These are phyloP conservation scores for Galaxea fascicularis DNA, from an alignment of 92 coral and sea anemone genomes.

Conservation along the genomic window DNA sequence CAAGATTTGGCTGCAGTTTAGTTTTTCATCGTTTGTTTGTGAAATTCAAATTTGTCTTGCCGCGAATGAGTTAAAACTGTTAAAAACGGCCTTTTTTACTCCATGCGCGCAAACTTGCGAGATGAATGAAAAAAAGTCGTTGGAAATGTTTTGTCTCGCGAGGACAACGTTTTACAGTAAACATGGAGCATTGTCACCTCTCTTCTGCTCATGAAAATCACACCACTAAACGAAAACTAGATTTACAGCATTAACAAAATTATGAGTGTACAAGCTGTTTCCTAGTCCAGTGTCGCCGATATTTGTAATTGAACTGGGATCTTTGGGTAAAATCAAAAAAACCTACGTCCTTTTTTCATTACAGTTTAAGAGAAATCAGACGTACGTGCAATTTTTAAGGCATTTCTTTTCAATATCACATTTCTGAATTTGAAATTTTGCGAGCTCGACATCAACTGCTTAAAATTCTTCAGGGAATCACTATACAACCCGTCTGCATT, in stretches of 20 bases:
- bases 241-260: neutral
- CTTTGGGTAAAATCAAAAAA: neutral
- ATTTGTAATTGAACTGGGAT: neutral
- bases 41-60: neutral
- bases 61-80: neutral
- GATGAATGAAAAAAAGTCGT: neutral
- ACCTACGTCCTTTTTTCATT: too few relatives aligned
- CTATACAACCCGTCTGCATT: neutral
- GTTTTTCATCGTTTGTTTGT: neutral
- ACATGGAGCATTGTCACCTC: neutral
- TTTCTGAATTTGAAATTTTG: neutral
- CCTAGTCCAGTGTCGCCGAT: slow-evolving; percentile 5
- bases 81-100: neutral
- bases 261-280: neutral
- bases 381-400: neutral
- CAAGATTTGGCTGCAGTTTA: neutral
- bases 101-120: neutral
- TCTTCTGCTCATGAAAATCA: neutral
- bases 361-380: neutral
- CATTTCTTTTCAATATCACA: neutral
- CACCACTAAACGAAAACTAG: neutral
- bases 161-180: neutral
- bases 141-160: neutral
- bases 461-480: neutral
- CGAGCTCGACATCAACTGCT: neutral